These are phyloP conservation scores for Panzeria rudis DNA, from an alignment of 2,888 invertebrate genomes.

Conservation along the genomic window DNA sequence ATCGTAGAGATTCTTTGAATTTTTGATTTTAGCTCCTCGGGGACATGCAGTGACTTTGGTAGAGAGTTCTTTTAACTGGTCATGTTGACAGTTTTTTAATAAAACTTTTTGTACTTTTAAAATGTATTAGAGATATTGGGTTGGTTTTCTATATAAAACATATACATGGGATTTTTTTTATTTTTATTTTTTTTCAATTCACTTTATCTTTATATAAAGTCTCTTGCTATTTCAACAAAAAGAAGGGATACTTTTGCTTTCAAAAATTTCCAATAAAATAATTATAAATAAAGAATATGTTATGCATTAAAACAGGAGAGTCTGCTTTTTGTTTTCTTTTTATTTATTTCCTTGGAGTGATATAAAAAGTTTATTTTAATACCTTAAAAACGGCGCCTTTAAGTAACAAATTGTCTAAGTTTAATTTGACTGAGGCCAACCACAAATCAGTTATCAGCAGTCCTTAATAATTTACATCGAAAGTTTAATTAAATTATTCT, in stretches of 20 bases:
- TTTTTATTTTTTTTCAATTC: neutral
- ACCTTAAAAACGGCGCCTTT: neutral
- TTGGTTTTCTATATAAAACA: neutral
- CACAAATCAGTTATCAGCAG: too few relatives aligned
- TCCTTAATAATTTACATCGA: neutral
- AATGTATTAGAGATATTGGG: neutral
- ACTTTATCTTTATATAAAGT: neutral
- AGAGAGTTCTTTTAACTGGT: slow-evolving; percentile 23
- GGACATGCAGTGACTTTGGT: slow-evolving; percentile 61
- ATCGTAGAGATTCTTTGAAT: slow-evolving; percentile 63
- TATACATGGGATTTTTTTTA: neutral
- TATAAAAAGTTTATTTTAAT: neutral
- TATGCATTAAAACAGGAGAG: neutral
- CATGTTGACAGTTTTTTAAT: slow-evolving; percentile 72
- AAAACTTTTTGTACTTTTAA: slow-evolving; percentile 44
- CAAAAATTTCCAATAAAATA: slow-evolving; percentile 4
- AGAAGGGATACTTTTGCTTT: neutral
- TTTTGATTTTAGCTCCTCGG: slow-evolving; percentile 68
- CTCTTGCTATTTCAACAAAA: neutral
- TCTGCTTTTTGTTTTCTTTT: neutral
- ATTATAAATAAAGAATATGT: slow-evolving; percentile 9
- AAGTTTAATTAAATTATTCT: too few relatives aligned
- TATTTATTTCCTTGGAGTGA: neutral
- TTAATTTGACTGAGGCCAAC: too few relatives aligned
- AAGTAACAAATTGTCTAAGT: neutral